phyloP scores from a whole-genome alignment of 2,113 vertebrate species.

The Lipophrys pholis region DNA sequence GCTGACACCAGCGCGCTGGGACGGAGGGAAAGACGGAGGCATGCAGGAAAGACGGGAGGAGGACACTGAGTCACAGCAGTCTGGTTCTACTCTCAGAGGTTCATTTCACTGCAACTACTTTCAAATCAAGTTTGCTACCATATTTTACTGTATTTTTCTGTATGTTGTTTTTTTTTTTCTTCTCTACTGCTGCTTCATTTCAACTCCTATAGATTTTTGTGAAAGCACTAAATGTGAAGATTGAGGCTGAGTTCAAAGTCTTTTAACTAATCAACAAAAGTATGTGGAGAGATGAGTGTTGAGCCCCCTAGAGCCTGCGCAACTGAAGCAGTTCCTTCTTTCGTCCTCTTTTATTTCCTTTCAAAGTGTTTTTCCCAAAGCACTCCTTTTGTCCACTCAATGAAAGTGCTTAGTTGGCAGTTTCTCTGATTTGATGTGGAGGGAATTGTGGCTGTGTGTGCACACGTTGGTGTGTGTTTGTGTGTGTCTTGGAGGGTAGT shows the following conservation, averaged over 20 bases:
- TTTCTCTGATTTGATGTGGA: constrained; percentile 79
- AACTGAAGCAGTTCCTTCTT: constrained; percentile 62
- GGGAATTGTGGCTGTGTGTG: constrained; percentile 55
- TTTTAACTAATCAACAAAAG: constrained; percentile 65
- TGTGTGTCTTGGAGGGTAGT: constrained; percentile 18
- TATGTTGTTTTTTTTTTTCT: neutral
- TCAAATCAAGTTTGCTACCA: neutral
- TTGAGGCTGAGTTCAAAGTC: constrained; percentile 42
- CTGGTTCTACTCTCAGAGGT: neutral
- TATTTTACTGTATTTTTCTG: neutral
- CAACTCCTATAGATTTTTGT: constrained; percentile 30
- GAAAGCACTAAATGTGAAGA: constrained; percentile 27
- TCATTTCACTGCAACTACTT: constrained; percentile 22
- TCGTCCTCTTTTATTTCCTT: constrained; percentile 69
- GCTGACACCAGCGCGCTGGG: constrained; percentile 58
- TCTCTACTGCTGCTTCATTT: constrained; percentile 22
- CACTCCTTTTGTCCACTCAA: constrained; percentile 79
- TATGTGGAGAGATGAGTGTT: constrained; percentile 68
- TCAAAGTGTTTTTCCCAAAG: constrained; percentile 77
- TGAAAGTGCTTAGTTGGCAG: constrained; percentile 84
- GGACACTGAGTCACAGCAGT: constrained; percentile 54
- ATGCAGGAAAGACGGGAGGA: neutral
- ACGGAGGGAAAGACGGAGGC: constrained; percentile 38
- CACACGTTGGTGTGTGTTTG: constrained; percentile 15
- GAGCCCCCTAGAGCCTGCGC: constrained; percentile 47